Evolutionary conservation across 2,888 invertebrate species (phyloP).

Genomic region (Lochmaea crataegi): DNA sequence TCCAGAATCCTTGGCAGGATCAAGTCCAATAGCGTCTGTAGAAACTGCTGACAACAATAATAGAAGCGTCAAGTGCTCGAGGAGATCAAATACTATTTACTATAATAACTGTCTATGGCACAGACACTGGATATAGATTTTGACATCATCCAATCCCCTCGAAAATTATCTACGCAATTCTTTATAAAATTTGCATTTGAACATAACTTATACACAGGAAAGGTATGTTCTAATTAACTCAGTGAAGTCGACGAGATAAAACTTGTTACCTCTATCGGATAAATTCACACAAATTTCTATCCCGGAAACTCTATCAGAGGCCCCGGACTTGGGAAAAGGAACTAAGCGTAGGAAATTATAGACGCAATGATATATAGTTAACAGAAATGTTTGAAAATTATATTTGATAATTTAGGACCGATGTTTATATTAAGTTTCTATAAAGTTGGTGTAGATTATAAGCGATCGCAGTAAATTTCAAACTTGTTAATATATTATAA

Average conservation of each 20-base stretch:
- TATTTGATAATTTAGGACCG: conserved; percentile 17
- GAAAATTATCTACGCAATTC: not conserved
- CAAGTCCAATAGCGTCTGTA: too few species aligned
- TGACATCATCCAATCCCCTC: too few species aligned
- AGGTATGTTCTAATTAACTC: not conserved
- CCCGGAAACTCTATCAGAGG: not conserved
- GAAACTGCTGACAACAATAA: too few species aligned
- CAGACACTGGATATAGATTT: too few species aligned
- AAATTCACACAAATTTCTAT: conserved; percentile 3
- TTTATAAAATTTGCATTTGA: not conserved
- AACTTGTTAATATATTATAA: not conserved
- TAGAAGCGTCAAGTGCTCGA: too few species aligned
- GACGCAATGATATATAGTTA: conserved; percentile 26
- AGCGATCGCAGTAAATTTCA: not conserved
- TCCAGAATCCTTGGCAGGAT: too few species aligned
- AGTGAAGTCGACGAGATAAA: not conserved
- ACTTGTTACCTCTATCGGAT: not conserved
- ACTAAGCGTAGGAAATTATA: conserved; percentile 31
- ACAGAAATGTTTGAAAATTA: conserved; percentile 21
- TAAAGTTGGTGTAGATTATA: conserved; percentile 6
- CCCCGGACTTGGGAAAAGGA: conserved; percentile 19
- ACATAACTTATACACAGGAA: not conserved
- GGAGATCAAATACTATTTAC: too few species aligned
- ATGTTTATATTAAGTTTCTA: not conserved
- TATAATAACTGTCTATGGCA: too few species aligned